A percentile compares a stretch with the other conserved stretches of the same genome.
phyloP scores from a whole-genome alignment of 2,888 invertebrate genomes.

The Phengaris alcon region DNA sequence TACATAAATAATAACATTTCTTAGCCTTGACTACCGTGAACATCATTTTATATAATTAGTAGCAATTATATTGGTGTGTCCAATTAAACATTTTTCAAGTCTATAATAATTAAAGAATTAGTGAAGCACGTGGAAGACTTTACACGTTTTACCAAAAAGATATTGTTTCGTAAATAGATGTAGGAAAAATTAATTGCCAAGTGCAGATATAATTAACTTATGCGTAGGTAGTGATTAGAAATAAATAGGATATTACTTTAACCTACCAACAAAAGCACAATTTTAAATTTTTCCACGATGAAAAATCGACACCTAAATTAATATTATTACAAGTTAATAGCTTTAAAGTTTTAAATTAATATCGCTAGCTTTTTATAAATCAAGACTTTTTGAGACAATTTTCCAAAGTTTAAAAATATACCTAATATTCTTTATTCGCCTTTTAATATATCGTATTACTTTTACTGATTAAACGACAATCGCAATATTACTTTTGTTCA shows the following conservation, averaged over 20 bases:
- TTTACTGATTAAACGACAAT: conserved; percentile 44
- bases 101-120: neutral
- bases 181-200: too few species aligned
- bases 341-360: neutral
- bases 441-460: conserved; percentile 6
- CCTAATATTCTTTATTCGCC: neutral
- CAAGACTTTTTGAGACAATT: neutral
- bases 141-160: neutral
- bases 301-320: neutral
- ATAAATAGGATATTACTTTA: too few species aligned
- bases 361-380: neutral
- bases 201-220: too few species aligned
- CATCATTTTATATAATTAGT: neutral
- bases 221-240: too few species aligned
- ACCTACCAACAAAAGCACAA: too few species aligned
- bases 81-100: neutral
- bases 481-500: conserved; percentile 60
- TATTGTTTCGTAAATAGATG: too few species aligned
- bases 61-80: neutral
- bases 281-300: neutral
- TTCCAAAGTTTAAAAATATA: too few species aligned
- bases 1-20: neutral
- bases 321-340: neutral
- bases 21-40: neutral
- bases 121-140: neutral